Conservation (phyloP, 2,888 invertebrate genomes). For the Plagodis dolabraria region DNA sequence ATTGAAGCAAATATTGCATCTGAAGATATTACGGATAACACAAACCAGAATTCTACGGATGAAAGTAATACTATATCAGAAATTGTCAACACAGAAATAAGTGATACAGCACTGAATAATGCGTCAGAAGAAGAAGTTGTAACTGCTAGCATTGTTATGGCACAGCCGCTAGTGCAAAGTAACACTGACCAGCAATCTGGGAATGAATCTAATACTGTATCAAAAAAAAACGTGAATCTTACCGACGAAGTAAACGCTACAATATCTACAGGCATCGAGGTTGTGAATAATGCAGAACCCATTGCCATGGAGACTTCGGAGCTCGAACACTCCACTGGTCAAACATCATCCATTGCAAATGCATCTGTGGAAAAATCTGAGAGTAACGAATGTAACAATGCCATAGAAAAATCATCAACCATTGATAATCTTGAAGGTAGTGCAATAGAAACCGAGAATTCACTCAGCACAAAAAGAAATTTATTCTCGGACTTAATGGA, state of each 20-base stretch:
- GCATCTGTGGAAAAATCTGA: background rate
- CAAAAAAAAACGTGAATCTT: background rate
- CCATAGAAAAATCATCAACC: background rate
- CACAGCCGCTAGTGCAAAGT: no score
- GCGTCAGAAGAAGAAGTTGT: no score
- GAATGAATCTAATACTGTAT: background rate
- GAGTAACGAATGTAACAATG: background rate
- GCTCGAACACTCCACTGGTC: background rate
- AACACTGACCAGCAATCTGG: no score
- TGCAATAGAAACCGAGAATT: background rate
- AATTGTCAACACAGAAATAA: no score
- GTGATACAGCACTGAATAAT: no score
- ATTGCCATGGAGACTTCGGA: slow-evolving; percentile 1
- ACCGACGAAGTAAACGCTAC: background rate
- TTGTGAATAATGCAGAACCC: background rate
- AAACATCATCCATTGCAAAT: background rate
- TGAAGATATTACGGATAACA: no score
- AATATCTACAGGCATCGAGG: no score
- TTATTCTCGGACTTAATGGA: slow-evolving; percentile 77
- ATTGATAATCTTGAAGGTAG: background rate
- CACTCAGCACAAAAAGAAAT: slow-evolving; percentile 46
- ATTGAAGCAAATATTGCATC: no score
- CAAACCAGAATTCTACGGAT: no score
- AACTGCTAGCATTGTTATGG: no score
- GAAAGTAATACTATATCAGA: no score